Evolutionary conservation across 1,140 invertebrate species (phyloP).

Genomic region (Anastrepha obliqua): DNA sequence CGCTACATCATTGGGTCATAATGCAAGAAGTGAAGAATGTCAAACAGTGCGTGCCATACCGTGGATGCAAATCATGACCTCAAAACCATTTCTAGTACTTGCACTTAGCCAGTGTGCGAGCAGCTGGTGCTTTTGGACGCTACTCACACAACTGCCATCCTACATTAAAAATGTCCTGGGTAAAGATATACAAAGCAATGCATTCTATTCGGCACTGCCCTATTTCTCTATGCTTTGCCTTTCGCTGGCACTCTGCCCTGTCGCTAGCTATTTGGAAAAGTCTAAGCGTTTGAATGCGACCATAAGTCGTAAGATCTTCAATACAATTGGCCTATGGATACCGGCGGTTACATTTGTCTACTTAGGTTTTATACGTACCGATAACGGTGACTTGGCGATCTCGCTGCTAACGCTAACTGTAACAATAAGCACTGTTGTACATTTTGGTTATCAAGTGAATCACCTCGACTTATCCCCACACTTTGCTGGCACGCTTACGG

Average conservation of each 20-base stretch:
- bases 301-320: constrained; percentile 80
- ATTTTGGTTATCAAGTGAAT: constrained; percentile 82
- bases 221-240: constrained; percentile 84
- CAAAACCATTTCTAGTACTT: constrained; percentile 88
- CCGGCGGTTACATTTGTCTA: constrained; percentile 79
- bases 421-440: constrained; percentile 85
- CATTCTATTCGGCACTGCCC: constrained; percentile 84
- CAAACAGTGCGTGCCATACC: constrained; percentile 74
- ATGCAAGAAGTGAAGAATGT: background rate
- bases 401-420: constrained; percentile 82
- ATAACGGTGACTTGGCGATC: constrained; percentile 77
- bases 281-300: constrained; percentile 77
- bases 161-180: constrained; percentile 90
- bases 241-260: constrained; percentile 80
- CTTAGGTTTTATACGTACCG: constrained; percentile 78
- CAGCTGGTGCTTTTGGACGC: constrained; percentile 95
- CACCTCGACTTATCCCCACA: constrained; percentile 86
- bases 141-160: constrained; percentile 92
- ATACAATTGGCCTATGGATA: constrained; percentile 79
- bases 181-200: constrained; percentile 85
- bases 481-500: constrained; percentile 81
- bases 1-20: constrained; percentile 61
- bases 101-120: constrained; percentile 90
- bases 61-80: constrained; percentile 86
- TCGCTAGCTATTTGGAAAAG: constrained; percentile 79